Conservation (phyloP, 1,140 invertebrate genomes). For the Trachelipus rathkii region DNA sequence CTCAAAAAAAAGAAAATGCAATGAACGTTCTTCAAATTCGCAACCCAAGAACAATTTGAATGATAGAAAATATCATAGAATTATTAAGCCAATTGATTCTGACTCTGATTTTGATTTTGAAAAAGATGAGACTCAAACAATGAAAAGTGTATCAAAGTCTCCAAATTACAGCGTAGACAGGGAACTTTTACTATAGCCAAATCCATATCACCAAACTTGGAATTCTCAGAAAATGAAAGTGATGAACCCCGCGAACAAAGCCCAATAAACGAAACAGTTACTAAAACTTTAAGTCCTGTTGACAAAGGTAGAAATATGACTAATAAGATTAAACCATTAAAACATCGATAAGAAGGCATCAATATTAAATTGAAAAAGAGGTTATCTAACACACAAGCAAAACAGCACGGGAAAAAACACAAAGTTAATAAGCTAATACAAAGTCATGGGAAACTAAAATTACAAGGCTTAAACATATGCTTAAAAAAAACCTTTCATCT, state of each 20-base stretch:
- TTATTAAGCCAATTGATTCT: neutral
- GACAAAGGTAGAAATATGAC: neutral
- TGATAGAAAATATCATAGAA: neutral
- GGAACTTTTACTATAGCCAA: neutral
- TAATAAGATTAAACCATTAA: neutral
- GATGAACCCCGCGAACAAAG: neutral
- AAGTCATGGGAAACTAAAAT: neutral
- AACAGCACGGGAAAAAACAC: neutral
- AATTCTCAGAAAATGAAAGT: no score
- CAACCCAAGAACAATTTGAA: neutral
- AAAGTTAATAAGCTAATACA: neutral
- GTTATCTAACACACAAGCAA: neutral
- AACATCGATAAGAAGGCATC: neutral
- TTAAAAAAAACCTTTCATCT: slow-evolving; percentile 9
- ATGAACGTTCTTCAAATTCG: neutral
- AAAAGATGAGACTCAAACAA: neutral
- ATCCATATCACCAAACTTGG: no score
- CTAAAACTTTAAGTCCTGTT: neutral
- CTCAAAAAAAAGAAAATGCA: neutral
- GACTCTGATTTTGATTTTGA: neutral
- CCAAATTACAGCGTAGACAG: neutral
- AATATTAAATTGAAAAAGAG: neutral
- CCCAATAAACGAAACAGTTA: neutral
- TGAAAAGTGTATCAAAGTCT: neutral
- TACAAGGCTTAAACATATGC: slow-evolving; percentile 19